Percentiles rank a stretch among this genome's conserved stretches.
These are phyloP conservation scores for Drosophila neutralis DNA, from an alignment of 2,888 invertebrate species.

Conservation along the genomic window DNA sequence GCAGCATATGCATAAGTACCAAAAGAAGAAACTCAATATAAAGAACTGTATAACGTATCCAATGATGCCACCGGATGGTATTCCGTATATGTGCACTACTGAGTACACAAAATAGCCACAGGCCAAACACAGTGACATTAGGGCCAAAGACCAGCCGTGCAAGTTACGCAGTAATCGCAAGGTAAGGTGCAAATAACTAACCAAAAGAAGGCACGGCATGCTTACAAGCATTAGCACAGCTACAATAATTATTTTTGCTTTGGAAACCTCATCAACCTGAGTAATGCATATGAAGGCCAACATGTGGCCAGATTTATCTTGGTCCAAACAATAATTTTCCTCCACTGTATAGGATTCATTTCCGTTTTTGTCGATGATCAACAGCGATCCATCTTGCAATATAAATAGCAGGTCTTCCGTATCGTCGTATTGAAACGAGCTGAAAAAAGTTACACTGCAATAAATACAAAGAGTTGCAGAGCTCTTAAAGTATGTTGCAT, in stretches of 20 bases:
- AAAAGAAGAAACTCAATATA: conserved; percentile 83
- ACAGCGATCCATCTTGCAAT: conserved; percentile 83
- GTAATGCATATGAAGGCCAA: conserved; percentile 83
- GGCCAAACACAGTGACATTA: conserved; percentile 82
- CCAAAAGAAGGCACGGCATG: conserved; percentile 81
- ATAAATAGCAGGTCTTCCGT: conserved; percentile 79
- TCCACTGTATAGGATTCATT: conserved; percentile 79
- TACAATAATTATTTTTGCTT: conserved; percentile 56
- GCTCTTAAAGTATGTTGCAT: conserved; percentile 27
- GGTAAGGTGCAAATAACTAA: conserved; percentile 80
- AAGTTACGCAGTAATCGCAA: conserved; percentile 79
- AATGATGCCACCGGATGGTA: conserved; percentile 68
- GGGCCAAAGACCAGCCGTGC: conserved; percentile 83
- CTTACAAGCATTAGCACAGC: conserved; percentile 83
- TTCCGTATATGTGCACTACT: conserved; percentile 80
- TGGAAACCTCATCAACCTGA: conserved; percentile 71
- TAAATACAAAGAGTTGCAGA: conserved; percentile 42
- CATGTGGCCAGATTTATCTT: conserved; percentile 78
- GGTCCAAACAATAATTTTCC: conserved; percentile 82
- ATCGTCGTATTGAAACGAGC: conserved; percentile 74
- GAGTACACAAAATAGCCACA: conserved; percentile 82
- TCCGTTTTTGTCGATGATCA: conserved; percentile 80
- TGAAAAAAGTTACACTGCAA: conserved; percentile 56
- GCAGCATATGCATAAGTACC: conserved; percentile 82
- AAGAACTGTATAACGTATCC: conserved; percentile 84